These are phyloP conservation scores for Adelosebastes latens DNA, from an alignment of 2,797 vertebrate species.

Conservation along the genomic window DNA sequence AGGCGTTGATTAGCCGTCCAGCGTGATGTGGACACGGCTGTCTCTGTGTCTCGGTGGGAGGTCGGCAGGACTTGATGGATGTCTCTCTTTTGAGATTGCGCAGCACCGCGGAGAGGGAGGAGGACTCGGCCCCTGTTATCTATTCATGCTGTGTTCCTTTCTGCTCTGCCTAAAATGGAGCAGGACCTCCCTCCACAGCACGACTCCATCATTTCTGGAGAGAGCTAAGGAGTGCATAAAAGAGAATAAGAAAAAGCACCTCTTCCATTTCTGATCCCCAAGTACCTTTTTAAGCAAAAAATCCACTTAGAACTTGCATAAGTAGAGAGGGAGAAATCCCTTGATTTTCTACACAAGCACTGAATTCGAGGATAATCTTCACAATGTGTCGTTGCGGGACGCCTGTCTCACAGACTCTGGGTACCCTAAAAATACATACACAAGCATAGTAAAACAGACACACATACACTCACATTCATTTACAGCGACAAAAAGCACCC, in stretches of 20 bases:
- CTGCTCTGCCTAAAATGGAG: conserved; percentile 63
- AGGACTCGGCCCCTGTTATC: conserved; percentile 60
- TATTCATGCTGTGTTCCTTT: conserved; percentile 64
- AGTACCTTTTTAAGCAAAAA: conserved; percentile 72
- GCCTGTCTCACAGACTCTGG: conserved; percentile 41
- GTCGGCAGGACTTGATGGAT: conserved; percentile 69
- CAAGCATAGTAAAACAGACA: conserved; percentile 26
- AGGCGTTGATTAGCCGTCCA: conserved; percentile 61
- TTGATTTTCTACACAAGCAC: conserved; percentile 59
- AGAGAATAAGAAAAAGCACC: conserved; percentile 56
- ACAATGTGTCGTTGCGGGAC: conserved; percentile 21
- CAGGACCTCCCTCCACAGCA: conserved; percentile 68
- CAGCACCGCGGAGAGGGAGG: conserved; percentile 34
- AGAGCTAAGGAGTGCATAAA: conserved; percentile 53
- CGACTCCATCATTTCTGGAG: conserved; percentile 49
- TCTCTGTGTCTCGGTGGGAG: conserved; percentile 59
- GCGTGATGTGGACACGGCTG: conserved; percentile 63
- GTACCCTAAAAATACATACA: conserved; percentile 42
- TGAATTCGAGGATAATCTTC: conserved; percentile 71
- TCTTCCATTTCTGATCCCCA: conserved; percentile 59
- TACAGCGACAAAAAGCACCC: not conserved
- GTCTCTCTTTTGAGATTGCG: conserved; percentile 65
- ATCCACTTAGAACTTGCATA: conserved; percentile 60
- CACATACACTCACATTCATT: conserved; percentile 27
- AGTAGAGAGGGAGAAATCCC: conserved; percentile 48